Base-by-base conservation (phyloP, 2,797 vertebrate genomes). In the Balearica regulorum region DNA sequence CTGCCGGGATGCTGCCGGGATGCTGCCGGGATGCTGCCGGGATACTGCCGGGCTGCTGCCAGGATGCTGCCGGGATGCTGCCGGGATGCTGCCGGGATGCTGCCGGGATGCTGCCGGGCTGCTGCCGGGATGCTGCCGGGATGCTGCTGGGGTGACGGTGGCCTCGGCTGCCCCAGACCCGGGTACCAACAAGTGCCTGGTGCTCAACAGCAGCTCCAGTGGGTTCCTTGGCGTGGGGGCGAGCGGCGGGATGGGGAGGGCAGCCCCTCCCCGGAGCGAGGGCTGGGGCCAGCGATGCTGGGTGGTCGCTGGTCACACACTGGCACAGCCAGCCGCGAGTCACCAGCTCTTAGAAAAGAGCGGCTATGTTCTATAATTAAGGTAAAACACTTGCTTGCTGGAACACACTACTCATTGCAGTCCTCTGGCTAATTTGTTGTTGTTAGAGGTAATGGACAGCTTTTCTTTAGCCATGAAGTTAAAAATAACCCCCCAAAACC, bases 301-400 rank as follows among this genome's bases (percentile, higher is more conserved):
- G 21, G 10, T 2, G 8, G 44, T 8, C 19, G 0, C 44, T 4
- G 44, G 62, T 13, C 35, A 3, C 17, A 8, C 6, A 1, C 19
- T 1, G 37, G 16, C 18, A 6, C 13, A 13, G 64, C 5, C 28
- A 28, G 53, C 39, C n/a, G 1, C 7, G 8, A 4, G 79, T 5
- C 29, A 0, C 18, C 39, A 6, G 60, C 11, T 5, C 72, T 20
- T 5, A 3, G 10, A 1, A 8, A 28, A 11, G 65, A 15, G 25
- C 17, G 1, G 35, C 15, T 5, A 1, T 0, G 13, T 6, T 8
- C 11, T 9, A 0, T 5, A 10, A 33, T 0, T 24, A 1, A 6
- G 44, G 72, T 16, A 5, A 31, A 35, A 7, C 39, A 1, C 10
- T 4, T 11, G 16, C 21, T n/a, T 6, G 70, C 57, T 11, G 53